Base-by-base conservation (phyloP, 2,113 vertebrate species). In the Isurus oxyrinchus region DNA sequence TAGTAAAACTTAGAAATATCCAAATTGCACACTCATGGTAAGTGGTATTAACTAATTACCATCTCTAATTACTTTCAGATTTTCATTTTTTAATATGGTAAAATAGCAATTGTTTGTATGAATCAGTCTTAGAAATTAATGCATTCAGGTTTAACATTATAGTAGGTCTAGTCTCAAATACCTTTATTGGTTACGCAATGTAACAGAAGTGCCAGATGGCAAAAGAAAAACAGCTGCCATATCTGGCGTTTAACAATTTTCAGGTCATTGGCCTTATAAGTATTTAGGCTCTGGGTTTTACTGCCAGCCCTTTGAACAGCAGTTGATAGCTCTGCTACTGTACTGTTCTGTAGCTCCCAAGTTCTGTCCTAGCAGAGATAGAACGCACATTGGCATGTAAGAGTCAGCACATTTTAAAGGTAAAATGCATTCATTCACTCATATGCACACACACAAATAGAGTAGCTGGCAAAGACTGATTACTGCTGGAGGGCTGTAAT, bases 321-420 rank as follows among this genome's bases (percentile, higher is more conserved):
- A 53, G 63, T 95, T 95, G 40, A 69, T 40, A 72, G 94, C 49
- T 44, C 49, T 95, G 49, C 25, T 76, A 72, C 94, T 95, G 93
- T 95, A 66, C 61, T 27, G 44, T 35, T 53, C 67, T 27, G 44
- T 53, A 67, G 94, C 44, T 95, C 44, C 53, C 19, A 76, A 69
- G 40, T 27, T 95, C 94, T 72, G 67, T 16, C 31, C 25, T 53
- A 76, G 44, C 66, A 95, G 66, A 11, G 44, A 76, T 14, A 76
- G 67, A 95, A 49, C 40, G 49, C 67, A 95, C 40, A 95, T 95
- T 69, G 94, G 63, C 61, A 55, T 72, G 67, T 55, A 55, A 31
- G 67, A 95, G 67, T 95, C 94, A 95, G 94, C 94, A 53, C 67
- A 95, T 95, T 95, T 95, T 55, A n/a, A 95, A 76, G 67, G 67